These are phyloP conservation scores for Peromyscus maniculatus DNA, from an alignment of 2,113 vertebrate species.

Conservation along the genomic window DNA sequence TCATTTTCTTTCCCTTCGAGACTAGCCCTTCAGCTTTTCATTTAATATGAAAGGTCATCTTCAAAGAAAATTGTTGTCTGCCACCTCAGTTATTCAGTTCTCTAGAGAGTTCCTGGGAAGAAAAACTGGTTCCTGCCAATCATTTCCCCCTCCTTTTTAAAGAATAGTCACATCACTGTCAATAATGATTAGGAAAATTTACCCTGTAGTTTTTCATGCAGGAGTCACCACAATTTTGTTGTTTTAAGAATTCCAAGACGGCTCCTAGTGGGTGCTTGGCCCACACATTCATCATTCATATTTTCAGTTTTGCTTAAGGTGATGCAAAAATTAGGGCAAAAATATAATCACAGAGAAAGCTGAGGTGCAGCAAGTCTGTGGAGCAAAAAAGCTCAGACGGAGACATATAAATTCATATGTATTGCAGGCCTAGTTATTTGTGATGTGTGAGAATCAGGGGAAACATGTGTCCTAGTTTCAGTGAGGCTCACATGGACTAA, in stretches of 20 bases:
- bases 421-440: constrained; percentile 19
- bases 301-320: constrained; percentile 45
- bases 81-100: constrained; percentile 67
- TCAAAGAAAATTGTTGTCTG: constrained; percentile 65
- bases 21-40: constrained; percentile 61
- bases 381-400: background rate
- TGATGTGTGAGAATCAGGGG: constrained; percentile 28
- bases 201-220: constrained; percentile 23
- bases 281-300: constrained; percentile 29
- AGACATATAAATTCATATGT: constrained; percentile 12
- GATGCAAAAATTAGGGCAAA: background rate
- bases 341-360: background rate
- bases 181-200: constrained; percentile 61
- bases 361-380: constrained; percentile 29
- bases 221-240: constrained; percentile 36
- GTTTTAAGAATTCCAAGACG: constrained; percentile 49
- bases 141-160: constrained; percentile 57
- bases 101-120: constrained; percentile 58
- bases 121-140: constrained; percentile 67
- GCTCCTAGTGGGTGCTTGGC: constrained; percentile 26
- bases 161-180: constrained; percentile 62
- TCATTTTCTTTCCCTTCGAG: constrained; percentile 74
- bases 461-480: background rate
- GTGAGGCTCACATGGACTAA: background rate
- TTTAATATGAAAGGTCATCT: constrained; percentile 75